Conservation (phyloP, 2,797 vertebrate genomes). For the Antennarius maculatus region DNA sequence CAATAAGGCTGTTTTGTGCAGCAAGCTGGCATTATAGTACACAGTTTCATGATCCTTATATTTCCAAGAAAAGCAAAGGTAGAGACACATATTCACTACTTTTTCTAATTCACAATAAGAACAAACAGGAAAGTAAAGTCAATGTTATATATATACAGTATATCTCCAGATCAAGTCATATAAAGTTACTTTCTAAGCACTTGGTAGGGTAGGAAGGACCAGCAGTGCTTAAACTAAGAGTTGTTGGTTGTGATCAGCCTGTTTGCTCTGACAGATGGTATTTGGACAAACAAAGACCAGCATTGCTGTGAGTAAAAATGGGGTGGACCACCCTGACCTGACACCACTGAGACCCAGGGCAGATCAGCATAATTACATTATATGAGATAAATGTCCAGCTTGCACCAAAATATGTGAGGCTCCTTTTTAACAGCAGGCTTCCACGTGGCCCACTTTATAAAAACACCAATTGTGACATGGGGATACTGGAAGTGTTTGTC, state of each 20-base stretch:
- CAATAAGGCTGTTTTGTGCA: too few species aligned
- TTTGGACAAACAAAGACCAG: constrained; percentile 60
- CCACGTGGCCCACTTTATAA: constrained; percentile 67
- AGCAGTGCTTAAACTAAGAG: constrained; percentile 27
- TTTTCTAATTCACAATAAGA: constrained; percentile 9
- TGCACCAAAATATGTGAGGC: constrained; percentile 61
- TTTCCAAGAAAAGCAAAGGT: not conserved
- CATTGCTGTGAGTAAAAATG: constrained; percentile 61
- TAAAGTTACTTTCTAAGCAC: too few species aligned
- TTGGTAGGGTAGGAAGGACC: constrained; percentile 10
- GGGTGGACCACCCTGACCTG: constrained; percentile 60
- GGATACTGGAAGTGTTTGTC: not conserved
- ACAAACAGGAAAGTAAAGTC: constrained; percentile 3
- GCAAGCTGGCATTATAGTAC: too few species aligned
- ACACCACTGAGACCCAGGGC: constrained; percentile 48
- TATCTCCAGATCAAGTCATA: too few species aligned
- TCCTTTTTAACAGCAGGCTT: constrained; percentile 64
- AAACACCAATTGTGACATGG: constrained; percentile 56
- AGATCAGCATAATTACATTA: constrained; percentile 76
- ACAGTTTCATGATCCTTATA: too few species aligned
- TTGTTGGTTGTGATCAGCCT: constrained; percentile 49
- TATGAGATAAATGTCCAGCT: constrained; percentile 68
- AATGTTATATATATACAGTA: too few species aligned
- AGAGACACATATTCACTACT: not conserved
- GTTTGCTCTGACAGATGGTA: constrained; percentile 35